Base-by-base conservation (phyloP, 2,113 vertebrate species). In the Phrynosoma blainvillii region DNA sequence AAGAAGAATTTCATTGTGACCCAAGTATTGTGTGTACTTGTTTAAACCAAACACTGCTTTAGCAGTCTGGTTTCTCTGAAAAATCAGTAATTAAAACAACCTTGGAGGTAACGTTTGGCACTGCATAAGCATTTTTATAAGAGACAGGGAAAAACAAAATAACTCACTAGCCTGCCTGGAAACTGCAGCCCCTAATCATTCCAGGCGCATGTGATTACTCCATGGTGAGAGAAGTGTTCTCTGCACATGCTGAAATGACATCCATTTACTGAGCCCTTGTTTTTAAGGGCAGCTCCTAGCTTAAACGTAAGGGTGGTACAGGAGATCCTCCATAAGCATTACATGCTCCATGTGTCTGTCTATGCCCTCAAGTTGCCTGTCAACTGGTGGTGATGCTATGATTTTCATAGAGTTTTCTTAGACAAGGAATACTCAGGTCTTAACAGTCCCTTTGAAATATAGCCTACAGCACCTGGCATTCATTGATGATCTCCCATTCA, bases 41-140 rank as follows among this genome's bases (percentile, higher is more conserved):
- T n/a, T 30, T 42, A 82, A 36, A 84, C 47, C 47, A 47, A 47
- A 27, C 59, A 42, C 76, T 30, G 30, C 47, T 68, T 77, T 83
- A 79, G 52, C 36, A 82, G 79, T 65, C 36, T 36, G 21, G 5
- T 47, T 88, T 52, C 73, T 77, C 56, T 36, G 21, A 77, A 75
- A 85, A 36, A 77, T 75, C 14, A 77, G 87, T 68, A 56, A 23
- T 71, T 86, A 54, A 52, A 74, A 70, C 47, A 59, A 83, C 77
- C 27, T 54, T 25, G 27, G 59, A 75, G 70, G 54, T 30, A 70
- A 59, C 8, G 5, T 40, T 12, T 80, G 73, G 70, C 47, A 27
- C 66, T 20, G 32, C 36, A 73, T 2, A 36, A 16, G 66, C 3
- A 18, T 59, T 68, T 68, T 25, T 9, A 54, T 59, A 82, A 32